Percentiles rank a stretch among this genome's conserved stretches.
Conservation (phyloP, 2,113 vertebrate species). For the Pongo abelii region DNA sequence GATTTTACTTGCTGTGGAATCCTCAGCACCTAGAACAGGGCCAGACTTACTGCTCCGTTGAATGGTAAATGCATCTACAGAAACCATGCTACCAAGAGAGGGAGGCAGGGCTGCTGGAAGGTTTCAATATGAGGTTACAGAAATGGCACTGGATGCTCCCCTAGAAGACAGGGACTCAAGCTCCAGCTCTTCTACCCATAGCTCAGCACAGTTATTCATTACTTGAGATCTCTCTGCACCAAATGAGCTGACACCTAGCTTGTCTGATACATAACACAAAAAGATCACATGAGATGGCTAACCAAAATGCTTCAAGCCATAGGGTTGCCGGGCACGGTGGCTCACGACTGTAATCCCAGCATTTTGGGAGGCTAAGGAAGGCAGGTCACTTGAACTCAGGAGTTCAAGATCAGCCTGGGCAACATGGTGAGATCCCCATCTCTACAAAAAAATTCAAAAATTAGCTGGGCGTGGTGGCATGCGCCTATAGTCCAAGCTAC, state of each 20-base stretch:
- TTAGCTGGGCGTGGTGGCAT: too few relatives aligned
- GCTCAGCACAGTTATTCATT: background rate
- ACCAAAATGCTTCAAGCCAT: too few relatives aligned
- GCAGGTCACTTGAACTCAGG: too few relatives aligned
- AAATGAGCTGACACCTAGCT: background rate
- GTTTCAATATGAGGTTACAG: rapidly evolving
- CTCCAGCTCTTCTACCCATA: background rate
- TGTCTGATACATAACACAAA: too few relatives aligned
- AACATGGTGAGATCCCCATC: too few relatives aligned
- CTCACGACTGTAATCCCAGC: too few relatives aligned
- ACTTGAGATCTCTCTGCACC: background rate
- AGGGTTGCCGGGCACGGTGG: too few relatives aligned
- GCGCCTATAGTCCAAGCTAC: too few relatives aligned
- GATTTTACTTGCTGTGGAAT: too few relatives aligned
- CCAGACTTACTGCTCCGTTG: background rate
- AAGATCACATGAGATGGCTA: rapidly evolving
- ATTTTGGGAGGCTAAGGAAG: too few relatives aligned
- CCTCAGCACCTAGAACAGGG: background rate
- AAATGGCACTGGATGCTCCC: rapidly evolving
- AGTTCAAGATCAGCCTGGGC: too few relatives aligned
- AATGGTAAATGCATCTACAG: background rate
- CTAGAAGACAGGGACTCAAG: background rate
- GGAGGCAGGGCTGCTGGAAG: rapidly evolving
- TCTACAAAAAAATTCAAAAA: too few relatives aligned
- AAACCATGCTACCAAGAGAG: rapidly evolving